These are phyloP conservation scores for Limnodromus scolopaceus DNA, from an alignment of 2,797 vertebrate species.

Conservation along the genomic window DNA sequence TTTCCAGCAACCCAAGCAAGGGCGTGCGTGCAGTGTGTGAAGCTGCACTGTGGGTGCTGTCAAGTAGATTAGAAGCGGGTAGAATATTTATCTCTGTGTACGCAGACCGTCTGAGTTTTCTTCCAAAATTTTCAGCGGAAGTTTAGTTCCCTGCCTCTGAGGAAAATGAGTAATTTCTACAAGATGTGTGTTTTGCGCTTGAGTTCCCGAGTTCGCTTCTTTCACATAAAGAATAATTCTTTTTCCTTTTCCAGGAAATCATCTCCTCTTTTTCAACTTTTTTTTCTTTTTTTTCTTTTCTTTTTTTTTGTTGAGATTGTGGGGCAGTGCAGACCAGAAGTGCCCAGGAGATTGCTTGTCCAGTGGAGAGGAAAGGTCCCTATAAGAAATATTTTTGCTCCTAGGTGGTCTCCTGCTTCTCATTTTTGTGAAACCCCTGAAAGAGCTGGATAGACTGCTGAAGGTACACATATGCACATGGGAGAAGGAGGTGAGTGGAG, in stretches of 20 bases:
- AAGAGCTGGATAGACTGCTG: background rate
- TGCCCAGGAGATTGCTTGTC: background rate
- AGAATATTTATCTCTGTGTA: background rate
- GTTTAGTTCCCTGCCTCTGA: background rate
- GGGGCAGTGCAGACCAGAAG: background rate
- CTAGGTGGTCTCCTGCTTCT: background rate
- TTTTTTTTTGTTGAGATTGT: too few species aligned
- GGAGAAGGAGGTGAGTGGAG: background rate
- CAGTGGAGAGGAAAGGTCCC: background rate
- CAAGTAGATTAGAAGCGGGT: background rate
- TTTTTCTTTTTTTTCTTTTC: accelerated
- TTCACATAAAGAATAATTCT: background rate
- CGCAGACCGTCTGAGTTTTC: background rate
- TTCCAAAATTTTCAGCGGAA: background rate
- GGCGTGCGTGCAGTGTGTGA: accelerated
- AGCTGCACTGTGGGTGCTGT: background rate
- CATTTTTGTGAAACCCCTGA: background rate
- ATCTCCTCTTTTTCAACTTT: accelerated
- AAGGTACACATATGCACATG: background rate
- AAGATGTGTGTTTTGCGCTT: background rate
- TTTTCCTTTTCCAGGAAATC: background rate
- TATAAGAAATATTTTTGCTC: background rate
- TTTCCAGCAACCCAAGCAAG: background rate
- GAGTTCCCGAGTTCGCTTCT: background rate
- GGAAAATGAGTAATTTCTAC: background rate